phyloP scores from a whole-genome alignment of 2,888 invertebrate species.

The Bembecia ichneumoniformis region DNA sequence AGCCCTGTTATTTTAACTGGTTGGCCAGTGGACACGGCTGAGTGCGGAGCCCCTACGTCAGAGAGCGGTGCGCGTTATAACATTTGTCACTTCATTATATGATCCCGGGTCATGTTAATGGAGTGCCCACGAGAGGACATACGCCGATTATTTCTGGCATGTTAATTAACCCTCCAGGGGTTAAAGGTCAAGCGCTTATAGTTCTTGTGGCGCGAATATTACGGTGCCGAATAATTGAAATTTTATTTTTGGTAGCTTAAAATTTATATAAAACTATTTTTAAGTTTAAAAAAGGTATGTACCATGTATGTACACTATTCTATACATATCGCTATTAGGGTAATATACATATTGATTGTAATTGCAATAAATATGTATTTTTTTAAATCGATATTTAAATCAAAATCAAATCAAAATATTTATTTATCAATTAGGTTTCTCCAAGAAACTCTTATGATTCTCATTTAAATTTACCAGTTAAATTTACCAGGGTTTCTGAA shows the following conservation, averaged over 20 bases:
- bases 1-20: slow-evolving; percentile 21
- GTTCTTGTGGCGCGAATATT: slow-evolving; percentile 5
- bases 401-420: no score
- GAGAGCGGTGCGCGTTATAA: slow-evolving; percentile 26
- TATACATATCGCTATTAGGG: no score
- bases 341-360: no score
- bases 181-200: slow-evolving; percentile 31
- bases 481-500: no score
- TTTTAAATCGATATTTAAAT: no score
- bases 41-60: slow-evolving; percentile 29
- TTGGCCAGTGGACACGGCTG: slow-evolving; percentile 18
- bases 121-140: slow-evolving; percentile 18
- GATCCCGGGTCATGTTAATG: slow-evolving; percentile 22
- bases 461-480: no score
- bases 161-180: slow-evolving; percentile 39
- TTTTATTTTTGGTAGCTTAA: not conserved
- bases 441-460: no score
- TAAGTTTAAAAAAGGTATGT: not conserved
- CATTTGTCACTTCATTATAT: slow-evolving; percentile 55
- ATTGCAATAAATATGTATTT: no score
- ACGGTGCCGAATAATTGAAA: not conserved
- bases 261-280: not conserved
- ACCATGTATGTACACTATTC: not conserved
- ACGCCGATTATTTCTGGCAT: slow-evolving; percentile 28
- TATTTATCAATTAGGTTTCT: no score